Evolutionary conservation across 2,797 vertebrate genomes (phyloP).

Genomic region (Takifugu rubripes): DNA sequence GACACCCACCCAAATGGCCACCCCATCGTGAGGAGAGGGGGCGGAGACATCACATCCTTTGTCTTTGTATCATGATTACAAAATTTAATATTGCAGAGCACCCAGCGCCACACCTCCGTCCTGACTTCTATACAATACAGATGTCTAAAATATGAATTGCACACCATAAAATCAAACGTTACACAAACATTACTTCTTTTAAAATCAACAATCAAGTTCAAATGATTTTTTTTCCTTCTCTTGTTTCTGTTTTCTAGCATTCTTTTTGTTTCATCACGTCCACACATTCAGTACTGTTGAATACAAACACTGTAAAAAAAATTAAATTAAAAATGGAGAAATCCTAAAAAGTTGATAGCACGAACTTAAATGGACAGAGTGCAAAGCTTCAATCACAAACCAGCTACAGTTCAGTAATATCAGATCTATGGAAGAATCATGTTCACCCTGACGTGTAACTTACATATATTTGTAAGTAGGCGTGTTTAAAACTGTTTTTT

Average conservation of each 20-base stretch:
- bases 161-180: conserved; percentile 17
- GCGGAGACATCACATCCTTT: background rate
- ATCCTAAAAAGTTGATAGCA: no score
- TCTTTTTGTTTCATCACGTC: conserved; percentile 43
- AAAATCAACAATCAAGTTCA: conserved; percentile 50
- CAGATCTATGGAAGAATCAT: conserved; percentile 52
- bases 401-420: conserved; percentile 51
- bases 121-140: background rate
- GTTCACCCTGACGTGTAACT: conserved; percentile 56
- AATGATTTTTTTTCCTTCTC: conserved; percentile 5
- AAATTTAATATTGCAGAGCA: conserved; percentile 32
- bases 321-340: conserved; percentile 28
- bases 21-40: conserved; percentile 3
- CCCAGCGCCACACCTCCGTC: conserved; percentile 1
- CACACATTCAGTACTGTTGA: conserved; percentile 53
- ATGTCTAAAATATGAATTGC: conserved; percentile 17
- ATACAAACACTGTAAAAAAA: conserved; percentile 33
- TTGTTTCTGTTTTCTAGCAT: conserved; percentile 16
- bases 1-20: background rate
- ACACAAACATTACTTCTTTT: conserved; percentile 6
- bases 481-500: conserved; percentile 39
- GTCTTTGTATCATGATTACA: conserved; percentile 12
- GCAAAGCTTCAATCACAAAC: conserved; percentile 49
- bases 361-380: conserved; percentile 20
- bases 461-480: conserved; percentile 38